Base-by-base conservation (phyloP, 2,113 vertebrate genomes). In the Periophthalmus modestus region DNA sequence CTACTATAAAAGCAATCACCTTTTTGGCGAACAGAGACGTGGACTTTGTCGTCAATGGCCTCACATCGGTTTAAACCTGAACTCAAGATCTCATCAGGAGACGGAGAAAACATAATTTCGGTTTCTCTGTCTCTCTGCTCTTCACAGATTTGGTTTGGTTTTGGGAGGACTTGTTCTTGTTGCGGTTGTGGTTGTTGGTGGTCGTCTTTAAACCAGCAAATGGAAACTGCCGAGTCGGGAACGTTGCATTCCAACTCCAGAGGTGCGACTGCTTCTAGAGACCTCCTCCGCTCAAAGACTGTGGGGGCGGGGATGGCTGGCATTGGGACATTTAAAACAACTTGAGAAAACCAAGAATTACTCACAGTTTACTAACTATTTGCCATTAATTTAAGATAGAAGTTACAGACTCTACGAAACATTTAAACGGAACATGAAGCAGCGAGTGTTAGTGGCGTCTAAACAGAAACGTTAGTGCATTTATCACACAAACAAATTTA, bases 221-320 rank as follows among this genome's bases (percentile, higher is more conserved):
- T 89, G 7, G 87, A 84, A 74, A 85, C 88, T 59, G 77, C 78
- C 62, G 92, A 82, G 72, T 94, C 92, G 88, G 92, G 88, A 71
- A 93, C 75, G 85, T 93, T 88, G 84, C 91, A 94, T 79, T 89
- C 79, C 84, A 95, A 89, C 82, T 89, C 77, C 89, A 95, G 85
- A 66, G 69, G 78, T 82, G 85, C 79, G 66, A 90, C 90, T 75
- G 82, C 92, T 82, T 94, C 88, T 77, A 91, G 75, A 73, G 88
- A 89, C 85, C 85, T 90, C 82, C 80, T 86, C 89, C 82, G 90
- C 87, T 92, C 91, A 77, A 85, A 84, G 74, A 92, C 74, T 87
- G 90, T 74, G 68, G 89, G 83, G 89, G 84, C 87, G 52, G 90
- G 88, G 77, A 77, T 72, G 79, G 90, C 93, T 94, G 89, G 82